Conservation (phyloP, 2,888 invertebrate species). For the Gandaritis pyraliata region DNA sequence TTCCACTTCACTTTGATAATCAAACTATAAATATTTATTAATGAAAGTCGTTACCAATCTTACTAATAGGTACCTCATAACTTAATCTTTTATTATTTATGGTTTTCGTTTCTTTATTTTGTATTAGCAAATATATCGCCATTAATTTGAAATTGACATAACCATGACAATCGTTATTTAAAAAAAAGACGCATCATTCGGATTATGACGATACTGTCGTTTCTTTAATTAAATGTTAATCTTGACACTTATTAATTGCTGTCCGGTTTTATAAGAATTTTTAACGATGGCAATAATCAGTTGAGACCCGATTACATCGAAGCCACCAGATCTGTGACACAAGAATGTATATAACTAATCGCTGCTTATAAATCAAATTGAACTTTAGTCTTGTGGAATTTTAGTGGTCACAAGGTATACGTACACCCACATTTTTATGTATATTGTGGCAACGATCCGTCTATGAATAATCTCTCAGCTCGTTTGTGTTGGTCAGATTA, state of each 20-base stretch:
- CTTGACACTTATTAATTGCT: conserved; percentile 79
- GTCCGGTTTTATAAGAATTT: conserved; percentile 65
- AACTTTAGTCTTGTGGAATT: conserved; percentile 47
- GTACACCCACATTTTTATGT: conserved; percentile 46
- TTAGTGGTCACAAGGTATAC: conserved; percentile 38
- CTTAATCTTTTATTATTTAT: conserved; percentile 3
- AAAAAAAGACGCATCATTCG: conserved; percentile 36
- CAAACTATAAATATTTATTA: too few species aligned
- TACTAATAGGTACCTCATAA: neutral
- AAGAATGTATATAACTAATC: conserved; percentile 70
- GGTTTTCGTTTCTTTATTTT: conserved; percentile 19
- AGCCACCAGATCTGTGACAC: conserved; percentile 63
- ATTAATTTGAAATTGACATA: conserved; percentile 22
- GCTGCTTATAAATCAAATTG: conserved; percentile 63
- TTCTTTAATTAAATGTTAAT: conserved; percentile 73
- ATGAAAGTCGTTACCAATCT: neutral
- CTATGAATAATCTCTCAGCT: conserved; percentile 33
- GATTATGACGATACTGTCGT: conserved; percentile 65
- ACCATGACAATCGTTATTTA: conserved; percentile 1
- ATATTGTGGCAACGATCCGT: conserved; percentile 25
- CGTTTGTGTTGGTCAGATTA: conserved; percentile 18
- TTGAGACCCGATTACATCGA: conserved; percentile 64
- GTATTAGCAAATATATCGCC: conserved; percentile 13
- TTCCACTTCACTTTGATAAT: too few species aligned
- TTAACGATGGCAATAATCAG: conserved; percentile 68